Percentiles rank a stretch among this genome's conserved stretches.
These are phyloP conservation scores for Microplitis manilae DNA, from an alignment of 2,888 invertebrate species.

Conservation along the genomic window DNA sequence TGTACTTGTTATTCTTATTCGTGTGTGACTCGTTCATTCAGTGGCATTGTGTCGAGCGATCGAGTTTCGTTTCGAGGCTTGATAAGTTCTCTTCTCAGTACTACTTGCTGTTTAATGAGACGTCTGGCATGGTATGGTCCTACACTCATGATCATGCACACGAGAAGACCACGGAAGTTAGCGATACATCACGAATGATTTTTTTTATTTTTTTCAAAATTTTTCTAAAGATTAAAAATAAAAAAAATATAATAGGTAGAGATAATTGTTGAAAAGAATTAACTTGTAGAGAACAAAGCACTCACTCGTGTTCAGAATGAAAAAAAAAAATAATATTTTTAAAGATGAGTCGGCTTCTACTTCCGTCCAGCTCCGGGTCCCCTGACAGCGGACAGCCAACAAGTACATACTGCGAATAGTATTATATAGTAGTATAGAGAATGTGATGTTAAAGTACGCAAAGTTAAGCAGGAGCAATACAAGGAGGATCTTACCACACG, in stretches of 20 bases:
- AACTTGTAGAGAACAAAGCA: not conserved
- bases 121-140: constrained; percentile 43
- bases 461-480: constrained; percentile 25
- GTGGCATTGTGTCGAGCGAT: constrained; percentile 50
- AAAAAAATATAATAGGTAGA: not conserved
- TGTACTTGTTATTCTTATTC: constrained; percentile 10
- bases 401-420: not conserved
- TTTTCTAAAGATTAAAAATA: too few species aligned
- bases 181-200: constrained; percentile 14
- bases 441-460: not conserved
- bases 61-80: constrained; percentile 62
- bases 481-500: constrained; percentile 60
- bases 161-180: constrained; percentile 17
- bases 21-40: constrained; percentile 35
- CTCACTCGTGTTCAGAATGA: constrained; percentile 5
- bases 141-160: not conserved
- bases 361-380: not conserved
- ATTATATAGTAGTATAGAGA: not conserved
- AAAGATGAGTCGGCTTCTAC: constrained; percentile 23
- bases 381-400: not conserved
- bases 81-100: constrained; percentile 62
- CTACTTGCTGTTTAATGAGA: constrained; percentile 62
- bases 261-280: not conserved
- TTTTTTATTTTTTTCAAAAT: not conserved
- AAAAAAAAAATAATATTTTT: not conserved